These are phyloP conservation scores for Neolamprologus sp. DNA, from an alignment of 2,113 vertebrate species.

Conservation along the genomic window DNA sequence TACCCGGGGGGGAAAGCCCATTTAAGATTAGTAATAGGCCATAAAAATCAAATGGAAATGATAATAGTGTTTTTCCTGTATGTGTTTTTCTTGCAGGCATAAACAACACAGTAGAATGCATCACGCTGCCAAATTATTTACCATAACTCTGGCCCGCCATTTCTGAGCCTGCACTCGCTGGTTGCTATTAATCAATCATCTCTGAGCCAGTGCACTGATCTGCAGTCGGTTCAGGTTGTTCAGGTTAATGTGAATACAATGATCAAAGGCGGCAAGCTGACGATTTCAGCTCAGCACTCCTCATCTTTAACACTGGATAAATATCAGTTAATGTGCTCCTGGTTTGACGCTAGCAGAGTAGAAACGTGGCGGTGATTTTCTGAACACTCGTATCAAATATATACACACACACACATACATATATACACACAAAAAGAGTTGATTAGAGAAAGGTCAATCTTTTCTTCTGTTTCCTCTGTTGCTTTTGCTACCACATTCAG, in stretches of 20 bases:
- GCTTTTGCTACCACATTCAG: neutral
- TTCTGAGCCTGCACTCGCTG: neutral
- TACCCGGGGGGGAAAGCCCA: neutral
- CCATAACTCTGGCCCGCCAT: neutral
- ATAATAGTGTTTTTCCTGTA: neutral
- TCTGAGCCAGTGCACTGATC: neutral
- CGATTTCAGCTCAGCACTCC: neutral
- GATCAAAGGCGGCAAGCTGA: slow-evolving; percentile 24
- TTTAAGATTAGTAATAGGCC: neutral
- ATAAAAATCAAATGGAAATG: neutral
- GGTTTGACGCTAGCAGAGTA: neutral
- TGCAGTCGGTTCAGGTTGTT: slow-evolving; percentile 20
- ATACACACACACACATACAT: neutral
- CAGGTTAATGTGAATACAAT: slow-evolving; percentile 44
- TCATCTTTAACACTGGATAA: slow-evolving; percentile 30
- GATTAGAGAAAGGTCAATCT: slow-evolving; percentile 33
- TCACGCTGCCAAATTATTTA: neutral
- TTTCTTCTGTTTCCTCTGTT: slow-evolving; percentile 15
- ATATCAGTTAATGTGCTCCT: neutral
- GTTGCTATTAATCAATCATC: slow-evolving; percentile 39
- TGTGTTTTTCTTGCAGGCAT: neutral
- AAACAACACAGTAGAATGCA: neutral
- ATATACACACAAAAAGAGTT: neutral
- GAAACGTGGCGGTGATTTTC: neutral
- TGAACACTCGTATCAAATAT: neutral